A percentile compares a stretch with the other conserved stretches of the same genome.
Conservation (phyloP, 2,113 vertebrate genomes). For the Microtus ochrogaster region DNA sequence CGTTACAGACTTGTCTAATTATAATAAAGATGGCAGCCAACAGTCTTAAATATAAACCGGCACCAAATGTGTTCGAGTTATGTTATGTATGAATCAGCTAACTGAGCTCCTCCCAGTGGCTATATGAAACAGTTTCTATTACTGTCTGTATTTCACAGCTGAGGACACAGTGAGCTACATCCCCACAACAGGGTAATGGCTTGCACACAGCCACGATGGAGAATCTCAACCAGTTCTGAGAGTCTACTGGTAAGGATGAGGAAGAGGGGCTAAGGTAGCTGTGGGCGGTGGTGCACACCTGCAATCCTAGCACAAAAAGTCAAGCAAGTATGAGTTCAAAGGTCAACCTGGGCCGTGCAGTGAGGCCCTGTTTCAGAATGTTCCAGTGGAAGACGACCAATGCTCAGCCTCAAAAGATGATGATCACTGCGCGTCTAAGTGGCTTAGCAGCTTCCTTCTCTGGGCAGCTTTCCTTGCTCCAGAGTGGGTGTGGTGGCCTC, state of each 20-base stretch:
- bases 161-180: background rate
- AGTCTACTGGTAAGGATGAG: background rate
- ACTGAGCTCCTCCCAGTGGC: background rate
- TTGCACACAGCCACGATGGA: background rate
- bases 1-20: background rate
- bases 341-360: background rate
- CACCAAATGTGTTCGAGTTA: background rate
- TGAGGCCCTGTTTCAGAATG: background rate
- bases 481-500: background rate
- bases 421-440: accelerated
- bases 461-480: background rate
- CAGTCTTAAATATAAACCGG: background rate
- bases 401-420: background rate
- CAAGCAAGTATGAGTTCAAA: background rate
- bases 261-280: background rate
- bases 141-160: background rate
- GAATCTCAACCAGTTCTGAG: background rate
- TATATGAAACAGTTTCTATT: background rate
- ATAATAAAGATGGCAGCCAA: background rate
- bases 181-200: background rate
- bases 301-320: background rate
- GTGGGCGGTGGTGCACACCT: background rate
- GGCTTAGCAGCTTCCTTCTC: background rate
- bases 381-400: background rate
- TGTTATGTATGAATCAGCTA: background rate